phyloP scores from a whole-genome alignment of 1,140 invertebrate species.

The Amyelois transitella region DNA sequence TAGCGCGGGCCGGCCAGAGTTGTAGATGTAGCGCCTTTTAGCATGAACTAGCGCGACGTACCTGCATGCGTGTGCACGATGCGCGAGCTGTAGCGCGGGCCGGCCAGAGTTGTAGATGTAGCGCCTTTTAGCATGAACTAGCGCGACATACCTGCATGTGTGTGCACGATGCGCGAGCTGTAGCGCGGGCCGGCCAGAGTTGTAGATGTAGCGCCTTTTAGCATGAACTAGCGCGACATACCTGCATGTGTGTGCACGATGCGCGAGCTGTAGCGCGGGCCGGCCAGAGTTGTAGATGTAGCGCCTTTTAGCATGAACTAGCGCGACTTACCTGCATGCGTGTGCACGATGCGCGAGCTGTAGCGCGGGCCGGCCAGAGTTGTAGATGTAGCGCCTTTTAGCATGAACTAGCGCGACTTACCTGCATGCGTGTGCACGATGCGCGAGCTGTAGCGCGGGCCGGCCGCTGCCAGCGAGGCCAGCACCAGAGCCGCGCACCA shows the following conservation, averaged over 20 bases:
- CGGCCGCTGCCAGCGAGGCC: conserved; percentile 55
- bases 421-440: conserved; percentile 78
- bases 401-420: too few species aligned
- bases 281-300: too few species aligned
- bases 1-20: conserved; percentile 73
- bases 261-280: conserved; percentile 71
- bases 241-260: conserved; percentile 57
- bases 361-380: conserved; percentile 75
- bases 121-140: too few species aligned
- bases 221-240: conserved; percentile 55
- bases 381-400: too few species aligned
- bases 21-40: too few species aligned
- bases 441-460: conserved; percentile 77
- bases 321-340: conserved; percentile 62
- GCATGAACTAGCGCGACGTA: too few species aligned
- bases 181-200: conserved; percentile 71
- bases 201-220: too few species aligned
- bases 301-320: too few species aligned
- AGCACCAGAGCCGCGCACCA: conserved; percentile 60
- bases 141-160: conserved; percentile 58
- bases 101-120: conserved; percentile 60
- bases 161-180: conserved; percentile 64
- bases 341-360: conserved; percentile 79
- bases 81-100: conserved; percentile 77
- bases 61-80: conserved; percentile 77